These are phyloP conservation scores for Pocillopora grandis DNA, from an alignment of 92 coral and sea anemone species.

Conservation along the genomic window DNA sequence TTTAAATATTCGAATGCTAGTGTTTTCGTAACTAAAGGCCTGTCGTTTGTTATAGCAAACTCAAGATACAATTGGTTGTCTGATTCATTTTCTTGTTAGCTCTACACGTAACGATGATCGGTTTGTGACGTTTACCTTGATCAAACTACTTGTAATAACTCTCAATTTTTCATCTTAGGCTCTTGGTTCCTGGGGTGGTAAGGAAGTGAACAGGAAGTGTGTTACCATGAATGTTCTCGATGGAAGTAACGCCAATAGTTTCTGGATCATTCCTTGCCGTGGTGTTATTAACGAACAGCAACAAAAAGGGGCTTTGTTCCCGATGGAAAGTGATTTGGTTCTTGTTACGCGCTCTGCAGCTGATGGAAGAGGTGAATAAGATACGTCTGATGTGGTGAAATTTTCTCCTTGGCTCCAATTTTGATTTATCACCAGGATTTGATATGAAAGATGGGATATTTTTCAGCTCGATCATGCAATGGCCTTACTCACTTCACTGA, in stretches of 20 bases:
- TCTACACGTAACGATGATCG: too few relatives aligned
- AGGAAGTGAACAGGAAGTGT: neutral
- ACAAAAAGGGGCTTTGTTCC: slow-evolving; percentile 25
- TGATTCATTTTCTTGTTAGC: too few relatives aligned
- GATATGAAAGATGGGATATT: too few relatives aligned
- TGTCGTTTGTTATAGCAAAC: too few relatives aligned
- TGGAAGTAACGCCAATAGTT: slow-evolving; percentile 22
- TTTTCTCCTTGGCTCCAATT: too few relatives aligned
- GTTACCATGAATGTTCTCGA: slow-evolving; percentile 25
- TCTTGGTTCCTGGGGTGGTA: slow-evolving; percentile 7
- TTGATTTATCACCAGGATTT: too few relatives aligned
- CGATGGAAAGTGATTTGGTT: slow-evolving; percentile 56
- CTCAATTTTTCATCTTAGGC: neutral
- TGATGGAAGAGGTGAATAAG: neutral
- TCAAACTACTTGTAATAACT: neutral
- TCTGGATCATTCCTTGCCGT: slow-evolving; percentile 28
- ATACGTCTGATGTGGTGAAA: neutral
- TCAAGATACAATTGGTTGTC: too few relatives aligned
- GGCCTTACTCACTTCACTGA: too few relatives aligned
- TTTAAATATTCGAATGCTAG: too few relatives aligned
- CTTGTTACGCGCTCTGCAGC: neutral
- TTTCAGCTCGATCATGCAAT: too few relatives aligned
- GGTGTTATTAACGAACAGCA: slow-evolving; percentile 32
- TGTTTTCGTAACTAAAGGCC: too few relatives aligned
- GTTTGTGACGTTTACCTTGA: neutral